Percentiles rank a stretch among this genome's conserved stretches.
These are phyloP conservation scores for Falco columbarius DNA, from an alignment of 2,797 vertebrate species.

Conservation along the genomic window DNA sequence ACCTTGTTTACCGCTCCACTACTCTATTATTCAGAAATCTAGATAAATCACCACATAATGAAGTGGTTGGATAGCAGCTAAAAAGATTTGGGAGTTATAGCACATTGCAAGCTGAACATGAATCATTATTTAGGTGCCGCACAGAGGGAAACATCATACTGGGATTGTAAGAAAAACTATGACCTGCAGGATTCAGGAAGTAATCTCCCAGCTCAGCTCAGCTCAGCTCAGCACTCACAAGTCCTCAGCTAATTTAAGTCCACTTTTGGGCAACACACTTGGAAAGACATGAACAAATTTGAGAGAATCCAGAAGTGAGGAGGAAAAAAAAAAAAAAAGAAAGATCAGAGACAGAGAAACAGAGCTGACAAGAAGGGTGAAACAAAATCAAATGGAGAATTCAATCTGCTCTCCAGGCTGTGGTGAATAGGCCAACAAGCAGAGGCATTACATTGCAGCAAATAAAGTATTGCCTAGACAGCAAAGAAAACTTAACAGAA, in stretches of 20 bases:
- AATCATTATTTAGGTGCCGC: not conserved
- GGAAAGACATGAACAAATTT: not conserved
- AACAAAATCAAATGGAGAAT: not conserved
- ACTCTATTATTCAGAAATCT: not conserved
- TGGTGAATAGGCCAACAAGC: not conserved
- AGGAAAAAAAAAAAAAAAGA: not conserved
- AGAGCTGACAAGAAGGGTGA: not conserved
- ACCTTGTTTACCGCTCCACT: not conserved
- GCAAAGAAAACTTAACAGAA: not conserved
- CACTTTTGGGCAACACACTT: slow-evolving; percentile 6
- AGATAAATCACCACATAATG: not conserved
- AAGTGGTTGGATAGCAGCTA: not conserved
- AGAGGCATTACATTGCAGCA: not conserved
- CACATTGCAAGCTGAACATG: not conserved
- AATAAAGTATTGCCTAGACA: not conserved
- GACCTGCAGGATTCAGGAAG: not conserved
- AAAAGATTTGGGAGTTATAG: not conserved
- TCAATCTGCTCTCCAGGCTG: not conserved
- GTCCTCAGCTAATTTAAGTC: slow-evolving; percentile 8
- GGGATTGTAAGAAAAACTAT: slow-evolving; percentile 16
- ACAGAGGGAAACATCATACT: not conserved
- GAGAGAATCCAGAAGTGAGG: not conserved
- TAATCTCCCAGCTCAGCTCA: not conserved
- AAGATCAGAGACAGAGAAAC: not conserved
- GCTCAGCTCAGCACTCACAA: not conserved